Evolutionary conservation across 2,797 vertebrate genomes (phyloP).

Genomic region (Austrolebias charrua): DNA sequence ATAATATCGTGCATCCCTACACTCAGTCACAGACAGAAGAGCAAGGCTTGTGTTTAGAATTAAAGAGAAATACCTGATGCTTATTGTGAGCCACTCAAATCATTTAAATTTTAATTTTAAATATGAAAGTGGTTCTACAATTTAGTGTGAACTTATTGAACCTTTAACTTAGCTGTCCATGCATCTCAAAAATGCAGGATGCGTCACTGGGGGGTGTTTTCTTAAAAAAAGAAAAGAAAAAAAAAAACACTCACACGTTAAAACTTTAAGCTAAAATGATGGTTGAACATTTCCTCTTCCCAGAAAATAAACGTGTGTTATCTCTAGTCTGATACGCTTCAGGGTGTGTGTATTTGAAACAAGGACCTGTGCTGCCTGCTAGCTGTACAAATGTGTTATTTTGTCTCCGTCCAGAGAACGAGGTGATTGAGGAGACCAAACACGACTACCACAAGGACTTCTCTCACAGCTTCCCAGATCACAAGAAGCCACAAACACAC

Average conservation of each 20-base stretch:
- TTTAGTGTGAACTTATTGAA: too few relatives aligned
- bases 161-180: too few relatives aligned
- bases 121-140: too few relatives aligned
- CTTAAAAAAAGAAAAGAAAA: too few relatives aligned
- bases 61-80: constrained; percentile 48
- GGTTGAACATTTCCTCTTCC: neutral
- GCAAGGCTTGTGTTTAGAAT: constrained; percentile 16
- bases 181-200: too few relatives aligned
- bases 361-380: constrained; percentile 7
- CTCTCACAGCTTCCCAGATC: constrained; percentile 76
- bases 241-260: too few relatives aligned
- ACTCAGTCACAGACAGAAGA: constrained; percentile 25
- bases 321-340: neutral
- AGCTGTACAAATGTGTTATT: constrained; percentile 31
- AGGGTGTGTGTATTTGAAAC: neutral
- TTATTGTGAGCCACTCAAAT: too few relatives aligned
- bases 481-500: constrained; percentile 82
- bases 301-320: neutral
- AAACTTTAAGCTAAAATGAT: too few relatives aligned
- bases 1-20: too few relatives aligned
- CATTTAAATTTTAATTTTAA: too few relatives aligned
- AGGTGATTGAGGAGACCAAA: constrained; percentile 85
- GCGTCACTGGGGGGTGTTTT: too few relatives aligned
- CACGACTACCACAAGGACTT: constrained; percentile 81
- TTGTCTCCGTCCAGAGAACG: constrained; percentile 68